These are phyloP conservation scores for Coregonus suidteri DNA, from an alignment of 2,797 vertebrate genomes.

Conservation along the genomic window DNA sequence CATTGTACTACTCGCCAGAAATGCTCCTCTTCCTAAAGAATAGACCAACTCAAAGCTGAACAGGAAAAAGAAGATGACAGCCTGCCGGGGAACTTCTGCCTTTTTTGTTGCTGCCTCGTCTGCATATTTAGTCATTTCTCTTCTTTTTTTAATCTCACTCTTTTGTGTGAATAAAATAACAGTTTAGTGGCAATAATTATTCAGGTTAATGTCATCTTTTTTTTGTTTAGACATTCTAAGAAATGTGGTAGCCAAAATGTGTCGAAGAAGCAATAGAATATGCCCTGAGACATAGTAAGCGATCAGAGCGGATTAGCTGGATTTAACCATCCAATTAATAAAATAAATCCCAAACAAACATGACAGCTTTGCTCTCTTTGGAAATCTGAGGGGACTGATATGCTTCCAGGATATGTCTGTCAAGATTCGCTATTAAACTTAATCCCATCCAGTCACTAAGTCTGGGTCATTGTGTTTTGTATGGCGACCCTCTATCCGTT, in stretches of 20 bases:
- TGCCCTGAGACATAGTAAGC: conserved; percentile 41
- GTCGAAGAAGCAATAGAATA: conserved; percentile 16
- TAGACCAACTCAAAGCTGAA: conserved; percentile 23
- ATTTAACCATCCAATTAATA: conserved; percentile 81
- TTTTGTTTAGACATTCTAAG: conserved; percentile 32
- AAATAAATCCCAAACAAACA: conserved; percentile 76
- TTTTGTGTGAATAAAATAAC: background rate
- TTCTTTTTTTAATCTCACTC: background rate
- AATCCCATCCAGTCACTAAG: conserved; percentile 79
- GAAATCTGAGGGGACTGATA: conserved; percentile 72
- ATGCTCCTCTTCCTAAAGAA: conserved; percentile 32
- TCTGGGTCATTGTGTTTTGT: conserved; percentile 75
- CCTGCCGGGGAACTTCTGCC: background rate
- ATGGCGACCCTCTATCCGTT: conserved; percentile 45
- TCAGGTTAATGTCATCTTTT: conserved; percentile 5
- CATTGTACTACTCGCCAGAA: conserved; percentile 30
- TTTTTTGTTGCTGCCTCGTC: background rate
- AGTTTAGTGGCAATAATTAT: background rate
- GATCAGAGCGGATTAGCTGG: conserved; percentile 76
- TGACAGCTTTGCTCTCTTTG: conserved; percentile 74
- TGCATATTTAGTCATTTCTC: background rate
- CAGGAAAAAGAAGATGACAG: background rate
- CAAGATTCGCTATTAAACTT: conserved; percentile 87
- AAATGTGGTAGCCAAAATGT: conserved; percentile 20
- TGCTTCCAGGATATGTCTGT: conserved; percentile 91